A percentile compares a stretch with the other conserved stretches of the same genome.
These are phyloP conservation scores for Zalophus californianus DNA, from an alignment of 2,797 vertebrate genomes.

Conservation along the genomic window DNA sequence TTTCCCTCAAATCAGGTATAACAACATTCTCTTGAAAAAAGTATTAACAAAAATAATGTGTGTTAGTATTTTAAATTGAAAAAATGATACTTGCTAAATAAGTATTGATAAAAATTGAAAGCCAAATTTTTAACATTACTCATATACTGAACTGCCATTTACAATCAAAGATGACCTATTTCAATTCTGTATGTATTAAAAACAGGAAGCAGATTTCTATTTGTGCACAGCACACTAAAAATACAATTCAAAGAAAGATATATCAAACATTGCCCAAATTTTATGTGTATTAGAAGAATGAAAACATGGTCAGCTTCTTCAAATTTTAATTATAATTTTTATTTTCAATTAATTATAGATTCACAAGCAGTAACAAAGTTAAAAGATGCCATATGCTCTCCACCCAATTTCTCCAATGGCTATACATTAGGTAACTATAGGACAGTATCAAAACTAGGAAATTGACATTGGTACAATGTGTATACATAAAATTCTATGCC, in stretches of 20 bases:
- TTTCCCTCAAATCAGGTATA: not conserved
- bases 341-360: not conserved
- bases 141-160: not conserved
- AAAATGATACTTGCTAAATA: not conserved
- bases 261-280: not conserved
- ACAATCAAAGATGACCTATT: not conserved
- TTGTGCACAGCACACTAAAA: not conserved
- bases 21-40: not conserved
- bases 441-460: not conserved
- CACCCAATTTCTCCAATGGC: not conserved
- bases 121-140: not conserved
- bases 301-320: not conserved
- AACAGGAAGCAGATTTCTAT: not conserved
- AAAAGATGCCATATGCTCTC: not conserved
- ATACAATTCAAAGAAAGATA: not conserved
- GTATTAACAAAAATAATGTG: not conserved
- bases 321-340: not conserved
- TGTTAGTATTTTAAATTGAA: conserved; percentile 15
- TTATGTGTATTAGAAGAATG: not conserved
- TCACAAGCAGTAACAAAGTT: not conserved
- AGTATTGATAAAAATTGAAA: not conserved
- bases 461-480: rapidly evolving
- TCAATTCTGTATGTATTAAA: not conserved
- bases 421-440: not conserved
- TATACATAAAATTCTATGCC: not conserved